These are phyloP conservation scores for Dasypogon diadema DNA, from an alignment of 2,888 invertebrate genomes.

Conservation along the genomic window DNA sequence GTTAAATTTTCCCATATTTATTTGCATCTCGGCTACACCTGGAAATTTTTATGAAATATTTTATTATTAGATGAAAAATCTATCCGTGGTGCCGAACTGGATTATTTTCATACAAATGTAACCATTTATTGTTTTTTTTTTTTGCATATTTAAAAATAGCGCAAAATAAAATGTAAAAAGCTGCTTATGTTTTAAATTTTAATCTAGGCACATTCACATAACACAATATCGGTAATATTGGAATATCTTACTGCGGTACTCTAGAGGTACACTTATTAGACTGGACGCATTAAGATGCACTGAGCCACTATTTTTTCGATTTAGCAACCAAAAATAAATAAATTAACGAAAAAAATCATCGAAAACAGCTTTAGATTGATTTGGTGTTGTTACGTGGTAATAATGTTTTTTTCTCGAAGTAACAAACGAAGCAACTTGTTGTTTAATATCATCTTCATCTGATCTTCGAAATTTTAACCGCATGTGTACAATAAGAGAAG, in stretches of 20 bases:
- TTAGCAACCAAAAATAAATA: slow-evolving; percentile 9
- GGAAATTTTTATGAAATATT: slow-evolving; percentile 10
- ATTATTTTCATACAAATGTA: slow-evolving; percentile 11
- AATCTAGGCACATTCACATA: slow-evolving; percentile 31
- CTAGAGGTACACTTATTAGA: neutral
- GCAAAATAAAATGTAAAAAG: slow-evolving; percentile 41
- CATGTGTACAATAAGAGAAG: no score
- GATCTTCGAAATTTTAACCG: no score
- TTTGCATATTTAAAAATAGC: slow-evolving; percentile 14
- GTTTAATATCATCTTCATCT: no score
- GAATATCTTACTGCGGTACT: neutral
- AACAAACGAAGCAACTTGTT: no score
- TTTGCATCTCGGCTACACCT: slow-evolving; percentile 18
- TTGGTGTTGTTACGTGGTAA: neutral
- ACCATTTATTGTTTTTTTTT: no score
- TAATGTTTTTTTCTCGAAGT: no score
- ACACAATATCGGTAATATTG: slow-evolving; percentile 19
- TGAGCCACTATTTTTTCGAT: neutral
- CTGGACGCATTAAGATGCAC: slow-evolving; percentile 20
- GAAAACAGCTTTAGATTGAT: neutral
- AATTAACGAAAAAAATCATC: neutral
- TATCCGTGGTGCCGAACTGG: slow-evolving; percentile 8
- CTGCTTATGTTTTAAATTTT: slow-evolving; percentile 15
- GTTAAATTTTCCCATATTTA: neutral
- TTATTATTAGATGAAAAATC: neutral